Evolutionary conservation across 2,888 invertebrate species (phyloP).

Genomic region (Abscondita cerata): DNA sequence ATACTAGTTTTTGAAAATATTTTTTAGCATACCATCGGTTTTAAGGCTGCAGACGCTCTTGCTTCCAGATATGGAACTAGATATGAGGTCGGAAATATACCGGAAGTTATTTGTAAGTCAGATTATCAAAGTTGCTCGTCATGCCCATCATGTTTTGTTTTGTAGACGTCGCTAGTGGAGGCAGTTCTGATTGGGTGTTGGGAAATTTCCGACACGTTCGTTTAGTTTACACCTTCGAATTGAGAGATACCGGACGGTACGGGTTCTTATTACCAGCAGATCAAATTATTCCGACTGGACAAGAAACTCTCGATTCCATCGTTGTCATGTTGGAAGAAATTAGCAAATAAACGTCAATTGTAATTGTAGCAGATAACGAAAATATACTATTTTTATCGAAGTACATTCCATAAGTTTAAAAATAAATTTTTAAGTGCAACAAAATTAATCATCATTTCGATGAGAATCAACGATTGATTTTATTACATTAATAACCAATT

Average conservation of each 20-base stretch:
- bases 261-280: constrained; percentile 73
- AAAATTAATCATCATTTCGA: too few species aligned
- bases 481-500: too few species aligned
- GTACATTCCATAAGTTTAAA: too few species aligned
- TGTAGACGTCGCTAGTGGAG: constrained; percentile 55
- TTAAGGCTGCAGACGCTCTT: constrained; percentile 50
- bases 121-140: too few species aligned
- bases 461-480: too few species aligned
- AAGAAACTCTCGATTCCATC: constrained; percentile 68
- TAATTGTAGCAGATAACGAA: too few species aligned
- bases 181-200: constrained; percentile 76
- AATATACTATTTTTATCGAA: too few species aligned
- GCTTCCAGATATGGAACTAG: constrained; percentile 56
- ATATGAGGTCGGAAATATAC: constrained; percentile 59
- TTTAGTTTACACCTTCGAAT: constrained; percentile 69
- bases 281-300: constrained; percentile 70
- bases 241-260: constrained; percentile 67
- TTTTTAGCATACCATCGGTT: constrained; percentile 53
- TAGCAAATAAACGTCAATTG: too few species aligned
- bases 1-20: constrained; percentile 4
- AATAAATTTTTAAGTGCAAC: too few species aligned
- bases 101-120: constrained; percentile 61
- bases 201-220: constrained; percentile 63
- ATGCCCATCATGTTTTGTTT: neutral
- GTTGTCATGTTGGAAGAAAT: constrained; percentile 56